Base-by-base conservation (phyloP, 2,797 vertebrate genomes). In the Oreochromis grahami region DNA sequence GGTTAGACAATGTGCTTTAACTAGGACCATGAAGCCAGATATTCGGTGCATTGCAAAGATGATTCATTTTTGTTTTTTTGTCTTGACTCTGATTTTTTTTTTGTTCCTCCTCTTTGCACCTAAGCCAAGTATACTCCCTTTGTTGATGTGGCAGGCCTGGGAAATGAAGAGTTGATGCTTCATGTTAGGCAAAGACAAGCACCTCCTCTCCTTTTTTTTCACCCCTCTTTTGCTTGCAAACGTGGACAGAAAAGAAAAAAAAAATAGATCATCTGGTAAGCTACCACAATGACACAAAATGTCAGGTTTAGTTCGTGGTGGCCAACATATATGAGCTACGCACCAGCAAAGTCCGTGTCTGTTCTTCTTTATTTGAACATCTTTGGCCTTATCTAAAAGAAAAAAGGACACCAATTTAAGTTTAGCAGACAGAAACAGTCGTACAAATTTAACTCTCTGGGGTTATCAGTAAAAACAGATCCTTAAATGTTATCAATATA, bases 101-200 rank as follows among this genome's bases (percentile, higher is more conserved):
- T 79, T 84, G 92, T 92, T 94, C 92, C 89, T 94, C 93, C 85
- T 89, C 86, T 91, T 89, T 93, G 84, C 89, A 56, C 56, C 79
- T 19, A 43, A 15, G 92, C 93, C 91, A 93, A 93, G 92, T 90
- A 80, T 82, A 88, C 94, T 94, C 92, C 94, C 94, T 93, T 80
- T 96, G 96, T 96, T 94, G 96, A 97, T 97, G 96, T 97, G 96
- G 96, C 96, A 97, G 92, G 89, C 91, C 88, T 95, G 94, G 93
- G 94, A 96, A 95, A 93, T 92, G 82, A 95, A 91, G 76, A 91
- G 91, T 86, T 82, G 77, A 90, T 89, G 43, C 87, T 90, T 85
- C 86, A 91, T 93, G 91, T 94, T 87, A 91, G 82, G 88, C 86
- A 88, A 91, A 92, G 85, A 74, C n/a, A 70, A 86, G 87, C 80